Base-by-base conservation (phyloP, 2,113 vertebrate genomes). In the Brachirus orientalis region DNA sequence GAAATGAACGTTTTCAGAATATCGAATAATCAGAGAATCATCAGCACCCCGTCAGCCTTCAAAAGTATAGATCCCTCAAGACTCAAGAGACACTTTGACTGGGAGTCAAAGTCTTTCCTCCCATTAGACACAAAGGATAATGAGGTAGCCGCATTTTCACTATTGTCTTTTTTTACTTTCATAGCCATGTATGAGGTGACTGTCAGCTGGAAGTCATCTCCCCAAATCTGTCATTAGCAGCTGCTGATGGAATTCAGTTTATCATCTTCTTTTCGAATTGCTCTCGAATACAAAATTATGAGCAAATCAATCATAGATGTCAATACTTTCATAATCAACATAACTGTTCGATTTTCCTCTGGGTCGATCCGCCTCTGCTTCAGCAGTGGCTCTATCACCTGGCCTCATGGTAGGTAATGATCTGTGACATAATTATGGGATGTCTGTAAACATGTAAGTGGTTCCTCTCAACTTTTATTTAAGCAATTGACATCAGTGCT, bases 1-100 rank as follows among this genome's bases (percentile, higher is more conserved):
- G 88, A 92, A 91, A 91, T 91, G 89, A 92, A 92, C 87, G 90
- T 92, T 92, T 91, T 91, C 86, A 86, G 90, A 91, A 90, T 90
- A 89, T 92, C 88, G 87, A 88, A 91, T 91, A 90, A 91, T 92
- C 91, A 92, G 86, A 92, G 91, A 90, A 89, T 90, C 88, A 92
- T 90, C 87, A 87, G 88, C 89, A 88, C 88, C 86, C 86, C 85
- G 86, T 91, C 88, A 90, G 90, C 88, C 91, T 92, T 92, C 90
- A 92, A 89, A 90, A 89, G 87, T 88, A 87, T 81, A 79, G 86
- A 89, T 90, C 90, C 86, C 84, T 86, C 76, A 72, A 90, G 89
- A 90, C 90, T 89, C 87, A 54, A 82, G 88, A 90, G 87, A 90
- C 87, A 89, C 89, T 90, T 91, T 91, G 87, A 91, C 89, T 91